Percentiles rank a stretch among this genome's conserved stretches.
These are phyloP conservation scores for Drosophila mayri DNA, from an alignment of 1,140 invertebrate genomes.

Conservation along the genomic window DNA sequence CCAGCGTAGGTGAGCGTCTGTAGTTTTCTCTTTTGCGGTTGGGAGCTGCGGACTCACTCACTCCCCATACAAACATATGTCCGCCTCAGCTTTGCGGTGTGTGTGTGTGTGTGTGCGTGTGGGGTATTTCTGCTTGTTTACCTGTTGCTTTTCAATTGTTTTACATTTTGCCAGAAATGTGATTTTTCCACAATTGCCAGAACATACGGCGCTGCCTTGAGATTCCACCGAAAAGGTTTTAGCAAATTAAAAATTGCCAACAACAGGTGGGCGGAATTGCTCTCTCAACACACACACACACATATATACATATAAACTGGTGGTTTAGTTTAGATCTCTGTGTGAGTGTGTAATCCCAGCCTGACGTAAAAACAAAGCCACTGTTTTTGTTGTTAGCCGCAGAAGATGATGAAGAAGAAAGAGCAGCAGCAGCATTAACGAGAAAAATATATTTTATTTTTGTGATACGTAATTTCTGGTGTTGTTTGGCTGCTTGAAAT, in stretches of 20 bases:
- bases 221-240: constrained; percentile 53
- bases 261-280: constrained; percentile 56
- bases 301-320: constrained; percentile 2
- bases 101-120: constrained; percentile 25
- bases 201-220: constrained; percentile 57
- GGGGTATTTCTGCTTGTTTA: constrained; percentile 61
- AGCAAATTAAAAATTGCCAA: constrained; percentile 51
- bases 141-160: constrained; percentile 80
- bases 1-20: constrained; percentile 59
- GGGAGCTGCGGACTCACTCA: constrained; percentile 42
- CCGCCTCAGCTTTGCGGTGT: constrained; percentile 47
- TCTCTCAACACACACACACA: constrained; percentile 15
- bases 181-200: constrained; percentile 66
- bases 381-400: constrained; percentile 35
- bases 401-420: constrained; percentile 33
- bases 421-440: constrained; percentile 24
- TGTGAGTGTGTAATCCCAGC: constrained; percentile 41
- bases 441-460: constrained; percentile 58
- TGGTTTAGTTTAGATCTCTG: constrained; percentile 22
- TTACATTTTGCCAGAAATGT: constrained; percentile 59
- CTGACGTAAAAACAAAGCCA: constrained; percentile 58
- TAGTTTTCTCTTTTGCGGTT: constrained; percentile 81
- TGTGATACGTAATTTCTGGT: constrained; percentile 82
- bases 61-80: constrained; percentile 40
- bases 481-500: constrained; percentile 65